These are phyloP conservation scores for Parthenolecanium corni DNA, from an alignment of 2,888 invertebrate genomes.

Conservation along the genomic window DNA sequence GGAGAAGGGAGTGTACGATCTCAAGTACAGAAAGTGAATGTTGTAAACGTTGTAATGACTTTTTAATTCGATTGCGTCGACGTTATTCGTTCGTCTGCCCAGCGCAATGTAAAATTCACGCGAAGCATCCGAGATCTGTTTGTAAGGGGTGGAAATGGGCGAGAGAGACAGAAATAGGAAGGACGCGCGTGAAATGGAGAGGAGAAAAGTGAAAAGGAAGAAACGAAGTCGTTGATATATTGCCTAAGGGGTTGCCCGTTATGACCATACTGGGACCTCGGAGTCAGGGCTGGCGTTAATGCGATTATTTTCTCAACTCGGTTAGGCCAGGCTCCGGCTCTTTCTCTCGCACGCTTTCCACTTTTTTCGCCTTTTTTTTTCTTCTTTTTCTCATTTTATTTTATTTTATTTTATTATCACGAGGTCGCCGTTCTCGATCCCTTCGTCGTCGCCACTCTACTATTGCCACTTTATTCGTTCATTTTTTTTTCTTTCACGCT, in stretches of 20 bases:
- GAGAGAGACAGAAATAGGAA: too few relatives aligned
- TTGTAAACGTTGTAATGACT: constrained; percentile 12
- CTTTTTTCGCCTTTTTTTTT: background rate
- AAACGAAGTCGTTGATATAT: constrained; percentile 20
- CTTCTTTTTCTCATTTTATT: too few relatives aligned
- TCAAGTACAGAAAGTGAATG: too few relatives aligned
- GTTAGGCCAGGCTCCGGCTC: constrained; percentile 2
- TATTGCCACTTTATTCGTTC: constrained; percentile 1
- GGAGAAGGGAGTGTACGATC: too few relatives aligned
- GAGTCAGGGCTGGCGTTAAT: constrained; percentile 19
- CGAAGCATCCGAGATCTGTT: too few relatives aligned
- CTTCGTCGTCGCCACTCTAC: constrained; percentile 19
- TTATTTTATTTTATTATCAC: too few relatives aligned
- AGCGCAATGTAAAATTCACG: constrained; percentile 15
- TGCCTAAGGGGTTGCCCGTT: constrained; percentile 21
- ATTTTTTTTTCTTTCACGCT: background rate
- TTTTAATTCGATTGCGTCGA: constrained; percentile 22
- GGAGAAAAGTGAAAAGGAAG: constrained; percentile 11
- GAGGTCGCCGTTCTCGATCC: too few relatives aligned
- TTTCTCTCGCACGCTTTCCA: background rate
- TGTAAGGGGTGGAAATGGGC: too few relatives aligned
- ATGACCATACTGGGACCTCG: constrained; percentile 23
- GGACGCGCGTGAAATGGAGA: too few relatives aligned
- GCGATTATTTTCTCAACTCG: constrained; percentile 21
- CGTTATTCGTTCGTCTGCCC: background rate